phyloP scores from a whole-genome alignment of 2,797 vertebrate species.

The Argyrosomus regius region DNA sequence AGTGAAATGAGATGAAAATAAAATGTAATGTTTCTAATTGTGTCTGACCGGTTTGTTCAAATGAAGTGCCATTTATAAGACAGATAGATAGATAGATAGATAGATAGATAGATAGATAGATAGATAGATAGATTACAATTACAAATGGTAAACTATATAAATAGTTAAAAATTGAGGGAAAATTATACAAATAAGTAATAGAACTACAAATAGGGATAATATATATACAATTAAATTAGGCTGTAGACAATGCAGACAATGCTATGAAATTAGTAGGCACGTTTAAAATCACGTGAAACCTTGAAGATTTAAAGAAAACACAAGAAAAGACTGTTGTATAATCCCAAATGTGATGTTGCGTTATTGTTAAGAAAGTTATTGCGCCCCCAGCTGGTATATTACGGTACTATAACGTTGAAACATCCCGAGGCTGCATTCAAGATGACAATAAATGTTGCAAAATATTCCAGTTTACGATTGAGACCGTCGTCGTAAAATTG shows the following conservation, averaged over 20 bases:
- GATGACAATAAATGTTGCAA: not conserved
- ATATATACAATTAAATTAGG: too few species aligned
- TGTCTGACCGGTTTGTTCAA: constrained; percentile 3
- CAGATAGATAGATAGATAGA: too few species aligned
- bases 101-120: too few species aligned
- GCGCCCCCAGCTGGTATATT: constrained; percentile 47
- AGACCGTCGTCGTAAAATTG: not conserved
- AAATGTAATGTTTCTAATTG: constrained; percentile 56
- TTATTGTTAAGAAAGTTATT: not conserved
- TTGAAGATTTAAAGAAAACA: not conserved
- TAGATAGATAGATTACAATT: too few species aligned
- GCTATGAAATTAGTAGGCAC: not conserved
- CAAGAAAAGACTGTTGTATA: not conserved
- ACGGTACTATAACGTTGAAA: not conserved
- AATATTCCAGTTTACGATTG: not conserved
- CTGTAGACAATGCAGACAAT: not conserved
- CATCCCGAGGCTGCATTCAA: constrained; percentile 53
- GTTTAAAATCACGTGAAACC: not conserved
- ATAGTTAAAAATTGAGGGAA: too few species aligned
- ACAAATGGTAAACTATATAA: too few species aligned
- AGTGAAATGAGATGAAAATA: constrained; percentile 60
- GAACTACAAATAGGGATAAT: too few species aligned
- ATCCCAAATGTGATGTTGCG: not conserved
- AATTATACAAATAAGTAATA: too few species aligned
- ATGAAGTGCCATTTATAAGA: not conserved